Conservation (phyloP, 2,113 vertebrate genomes). For the Peromyscus maniculatus region DNA sequence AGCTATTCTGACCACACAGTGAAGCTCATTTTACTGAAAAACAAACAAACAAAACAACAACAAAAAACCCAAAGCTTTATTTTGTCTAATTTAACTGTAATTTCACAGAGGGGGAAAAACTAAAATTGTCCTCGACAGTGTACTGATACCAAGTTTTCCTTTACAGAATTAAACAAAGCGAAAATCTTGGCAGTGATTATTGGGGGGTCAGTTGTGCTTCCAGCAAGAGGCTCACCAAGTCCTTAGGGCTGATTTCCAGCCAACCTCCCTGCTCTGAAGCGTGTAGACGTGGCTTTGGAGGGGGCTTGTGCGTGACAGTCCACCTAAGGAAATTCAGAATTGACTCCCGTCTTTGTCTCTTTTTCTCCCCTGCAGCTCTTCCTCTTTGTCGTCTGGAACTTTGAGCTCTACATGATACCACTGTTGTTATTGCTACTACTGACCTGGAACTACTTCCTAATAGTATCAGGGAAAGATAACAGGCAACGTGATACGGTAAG, state of each 20-base stretch:
- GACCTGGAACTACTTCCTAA: conserved; percentile 97
- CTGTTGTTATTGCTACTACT: conserved; percentile 93
- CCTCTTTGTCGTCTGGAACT: conserved; percentile 98
- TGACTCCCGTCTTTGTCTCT: conserved; percentile 69
- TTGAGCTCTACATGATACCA: conserved; percentile 99
- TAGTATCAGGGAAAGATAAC: conserved; percentile 95
- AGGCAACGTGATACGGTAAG: conserved; percentile 95
- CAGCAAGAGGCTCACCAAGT: conserved; percentile 50
- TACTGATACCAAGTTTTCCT: conserved; percentile 55
- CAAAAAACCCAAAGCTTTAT: background rate
- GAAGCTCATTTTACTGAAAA: conserved; percentile 60
- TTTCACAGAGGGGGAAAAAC: conserved; percentile 67
- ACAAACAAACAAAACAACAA: background rate
- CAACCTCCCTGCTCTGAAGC: background rate
- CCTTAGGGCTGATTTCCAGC: conserved; percentile 66
- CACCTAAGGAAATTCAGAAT: conserved; percentile 72
- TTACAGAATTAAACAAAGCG: conserved; percentile 52
- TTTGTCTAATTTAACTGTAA: conserved; percentile 66
- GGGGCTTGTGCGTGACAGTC: background rate
- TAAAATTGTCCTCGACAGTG: conserved; percentile 56
- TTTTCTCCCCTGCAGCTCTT: conserved; percentile 91
- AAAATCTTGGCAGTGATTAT: conserved; percentile 45
- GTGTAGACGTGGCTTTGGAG: conserved; percentile 49
- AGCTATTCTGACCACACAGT: conserved; percentile 53
- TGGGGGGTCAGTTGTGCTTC: background rate